Conservation (phyloP, 2,797 vertebrate genomes). For the Phrynocephalus vlangalii region DNA sequence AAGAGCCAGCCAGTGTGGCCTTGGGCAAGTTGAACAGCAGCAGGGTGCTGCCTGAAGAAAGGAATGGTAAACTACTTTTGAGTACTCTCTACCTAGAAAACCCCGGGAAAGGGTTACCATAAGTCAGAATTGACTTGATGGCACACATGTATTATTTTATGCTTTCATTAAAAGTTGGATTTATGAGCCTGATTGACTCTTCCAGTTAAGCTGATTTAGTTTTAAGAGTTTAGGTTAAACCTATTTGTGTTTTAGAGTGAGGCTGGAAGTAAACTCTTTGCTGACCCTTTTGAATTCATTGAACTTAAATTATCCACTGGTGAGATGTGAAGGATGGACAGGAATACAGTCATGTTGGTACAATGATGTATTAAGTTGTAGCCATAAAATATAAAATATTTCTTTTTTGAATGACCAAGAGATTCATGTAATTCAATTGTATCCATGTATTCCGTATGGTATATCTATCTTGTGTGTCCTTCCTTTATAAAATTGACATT, state of each 20-base stretch:
- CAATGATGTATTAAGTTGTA: neutral
- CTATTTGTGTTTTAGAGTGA: neutral
- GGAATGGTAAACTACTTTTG: no score
- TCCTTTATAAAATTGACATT: neutral
- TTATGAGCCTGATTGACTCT: neutral
- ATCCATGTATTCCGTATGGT: neutral
- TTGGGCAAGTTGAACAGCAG: no score
- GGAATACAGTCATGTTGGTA: neutral
- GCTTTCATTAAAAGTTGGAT: neutral
- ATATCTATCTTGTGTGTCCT: neutral
- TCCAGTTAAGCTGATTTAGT: neutral
- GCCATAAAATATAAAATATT: neutral
- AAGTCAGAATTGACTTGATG: no score
- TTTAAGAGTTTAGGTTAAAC: slow-evolving; percentile 12
- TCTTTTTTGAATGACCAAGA: neutral
- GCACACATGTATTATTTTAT: no score
- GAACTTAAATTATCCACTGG: neutral
- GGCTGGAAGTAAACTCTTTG: slow-evolving; percentile 4
- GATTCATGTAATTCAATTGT: slow-evolving; percentile 3
- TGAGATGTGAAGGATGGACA: neutral
- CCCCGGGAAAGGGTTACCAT: no score
- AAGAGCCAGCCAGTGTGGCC: no score
- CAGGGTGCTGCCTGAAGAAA: no score
- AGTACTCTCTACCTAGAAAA: no score
- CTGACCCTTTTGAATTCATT: neutral